Percentiles rank a stretch among this genome's conserved stretches.
Conservation (phyloP, 2,888 invertebrate genomes). For the Coenonympha arcania region DNA sequence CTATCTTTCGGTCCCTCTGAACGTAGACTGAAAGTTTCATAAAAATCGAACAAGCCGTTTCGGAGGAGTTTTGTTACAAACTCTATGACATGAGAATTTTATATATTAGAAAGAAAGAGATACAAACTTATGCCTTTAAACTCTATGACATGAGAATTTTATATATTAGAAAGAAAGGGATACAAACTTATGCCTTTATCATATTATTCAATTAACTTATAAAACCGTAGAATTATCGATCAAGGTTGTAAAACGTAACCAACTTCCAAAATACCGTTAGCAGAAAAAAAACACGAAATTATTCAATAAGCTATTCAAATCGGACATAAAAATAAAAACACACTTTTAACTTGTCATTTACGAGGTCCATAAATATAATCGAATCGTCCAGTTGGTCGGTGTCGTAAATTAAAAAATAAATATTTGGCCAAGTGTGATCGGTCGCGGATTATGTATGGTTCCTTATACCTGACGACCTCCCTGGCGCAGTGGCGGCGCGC, state of each 20-base stretch:
- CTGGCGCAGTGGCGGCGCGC: too few relatives aligned
- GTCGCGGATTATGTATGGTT: not conserved
- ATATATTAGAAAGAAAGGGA: too few relatives aligned
- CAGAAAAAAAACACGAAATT: not conserved
- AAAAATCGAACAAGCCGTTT: too few relatives aligned
- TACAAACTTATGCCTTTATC: not conserved
- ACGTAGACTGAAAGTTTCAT: too few relatives aligned
- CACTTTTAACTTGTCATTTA: slow-evolving; percentile 19
- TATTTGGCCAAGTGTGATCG: not conserved
- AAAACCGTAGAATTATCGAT: not conserved
- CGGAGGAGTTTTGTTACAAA: too few relatives aligned
- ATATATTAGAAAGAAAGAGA: too few relatives aligned
- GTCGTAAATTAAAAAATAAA: slow-evolving; percentile 22
- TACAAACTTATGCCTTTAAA: too few relatives aligned
- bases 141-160: too few relatives aligned
- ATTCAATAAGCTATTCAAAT: slow-evolving; percentile 8
- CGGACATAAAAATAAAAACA: slow-evolving; percentile 12
- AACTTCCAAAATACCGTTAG: not conserved
- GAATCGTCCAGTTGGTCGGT: slow-evolving; percentile 13
- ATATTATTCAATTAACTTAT: not conserved
- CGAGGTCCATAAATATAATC: slow-evolving; percentile 21
- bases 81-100: too few relatives aligned
- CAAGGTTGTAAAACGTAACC: not conserved
- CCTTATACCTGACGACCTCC: too few relatives aligned
- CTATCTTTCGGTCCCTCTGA: too few relatives aligned